Conservation (phyloP, 1,140 invertebrate species). For the Nomia melanderi region DNA sequence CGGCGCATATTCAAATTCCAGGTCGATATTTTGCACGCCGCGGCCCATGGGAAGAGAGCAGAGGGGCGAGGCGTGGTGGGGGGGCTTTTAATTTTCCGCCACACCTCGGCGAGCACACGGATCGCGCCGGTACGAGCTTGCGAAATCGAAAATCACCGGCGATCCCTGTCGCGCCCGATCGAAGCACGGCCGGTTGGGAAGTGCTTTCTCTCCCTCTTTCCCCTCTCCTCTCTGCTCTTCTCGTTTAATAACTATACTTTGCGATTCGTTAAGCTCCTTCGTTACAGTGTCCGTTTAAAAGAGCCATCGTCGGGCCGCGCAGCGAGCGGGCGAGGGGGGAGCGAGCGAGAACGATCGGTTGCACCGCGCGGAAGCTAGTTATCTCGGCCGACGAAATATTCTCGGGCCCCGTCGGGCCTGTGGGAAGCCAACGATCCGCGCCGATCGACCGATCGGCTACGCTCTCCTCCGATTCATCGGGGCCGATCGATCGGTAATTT, state of each 20-base stretch:
- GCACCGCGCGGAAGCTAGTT: conserved; percentile 45
- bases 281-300: conserved; percentile 52
- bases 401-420: background rate
- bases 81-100: conserved; percentile 29
- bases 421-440: conserved; percentile 23
- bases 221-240: no score
- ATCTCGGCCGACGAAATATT: conserved; percentile 37
- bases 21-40: background rate
- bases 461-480: conserved; percentile 27
- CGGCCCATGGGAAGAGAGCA: background rate
- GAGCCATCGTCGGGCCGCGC: conserved; percentile 20
- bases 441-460: conserved; percentile 31
- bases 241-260: conserved; percentile 59
- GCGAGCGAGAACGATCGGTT: conserved; percentile 12
- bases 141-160: conserved; percentile 51
- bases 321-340: background rate
- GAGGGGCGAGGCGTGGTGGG: no score
- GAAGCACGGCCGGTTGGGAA: background rate
- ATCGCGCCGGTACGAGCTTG: conserved; percentile 24
- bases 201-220: conserved; percentile 8
- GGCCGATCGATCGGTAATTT: conserved; percentile 39
- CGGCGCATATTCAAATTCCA: conserved; percentile 41
- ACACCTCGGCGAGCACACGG: conserved; percentile 12
- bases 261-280: conserved; percentile 56
- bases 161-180: conserved; percentile 21